Conservation (phyloP, 1,140 invertebrate genomes). For the Spodoptera frugiperda region DNA sequence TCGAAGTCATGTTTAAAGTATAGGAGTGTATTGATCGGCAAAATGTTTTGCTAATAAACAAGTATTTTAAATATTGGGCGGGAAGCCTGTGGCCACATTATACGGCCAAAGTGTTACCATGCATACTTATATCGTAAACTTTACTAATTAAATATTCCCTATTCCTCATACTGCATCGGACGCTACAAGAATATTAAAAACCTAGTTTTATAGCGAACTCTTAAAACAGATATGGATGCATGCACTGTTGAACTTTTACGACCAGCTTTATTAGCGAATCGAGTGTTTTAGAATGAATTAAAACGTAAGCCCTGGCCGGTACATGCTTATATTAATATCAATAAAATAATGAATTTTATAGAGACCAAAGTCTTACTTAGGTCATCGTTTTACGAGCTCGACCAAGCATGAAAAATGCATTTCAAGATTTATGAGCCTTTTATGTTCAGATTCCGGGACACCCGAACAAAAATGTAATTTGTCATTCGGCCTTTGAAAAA, state of each 20-base stretch:
- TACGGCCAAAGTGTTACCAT: constrained; percentile 20
- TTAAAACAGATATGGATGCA: not conserved
- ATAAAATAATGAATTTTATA: constrained; percentile 24
- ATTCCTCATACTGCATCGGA: constrained; percentile 35
- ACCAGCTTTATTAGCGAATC: not conserved
- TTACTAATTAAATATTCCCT: constrained; percentile 44
- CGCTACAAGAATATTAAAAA: constrained; percentile 37
- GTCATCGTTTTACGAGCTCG: constrained; percentile 61
- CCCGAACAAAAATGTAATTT: constrained; percentile 65
- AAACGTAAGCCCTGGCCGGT: not conserved
- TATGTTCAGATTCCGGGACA: constrained; percentile 59
- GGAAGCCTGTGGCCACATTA: not conserved
- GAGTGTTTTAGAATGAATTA: not conserved
- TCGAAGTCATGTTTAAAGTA: too few species aligned
- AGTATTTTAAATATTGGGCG: constrained; percentile 9
- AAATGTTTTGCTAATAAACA: constrained; percentile 11
- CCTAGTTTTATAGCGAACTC: not conserved
- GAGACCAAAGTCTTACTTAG: constrained; percentile 31
- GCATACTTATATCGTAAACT: constrained; percentile 40
- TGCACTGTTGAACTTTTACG: not conserved
- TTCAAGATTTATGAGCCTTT: constrained; percentile 60
- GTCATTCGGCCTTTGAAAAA: constrained; percentile 55
- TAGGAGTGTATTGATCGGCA: too few species aligned
- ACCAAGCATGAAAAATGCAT: constrained; percentile 65
- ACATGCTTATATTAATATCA: not conserved